Percentiles rank a stretch among this genome's conserved stretches.
phyloP scores from a whole-genome alignment of 1,140 invertebrate genomes.

The Neodiprion fabricii region DNA sequence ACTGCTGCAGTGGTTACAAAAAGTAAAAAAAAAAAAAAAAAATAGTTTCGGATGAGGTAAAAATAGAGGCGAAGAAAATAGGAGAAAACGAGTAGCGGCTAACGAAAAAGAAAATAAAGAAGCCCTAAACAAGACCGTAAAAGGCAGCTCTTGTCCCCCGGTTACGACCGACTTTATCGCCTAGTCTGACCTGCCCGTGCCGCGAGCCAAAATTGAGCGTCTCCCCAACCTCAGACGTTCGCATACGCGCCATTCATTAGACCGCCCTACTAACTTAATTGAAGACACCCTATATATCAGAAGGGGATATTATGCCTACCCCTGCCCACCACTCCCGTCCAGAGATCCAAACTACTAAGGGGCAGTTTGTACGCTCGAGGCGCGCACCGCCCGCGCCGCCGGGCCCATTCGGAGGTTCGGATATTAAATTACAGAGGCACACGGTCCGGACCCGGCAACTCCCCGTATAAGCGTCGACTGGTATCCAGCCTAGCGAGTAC shows the following conservation, averaged over 20 bases:
- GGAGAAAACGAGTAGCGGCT: not conserved
- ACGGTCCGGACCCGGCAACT: no score
- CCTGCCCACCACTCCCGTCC: not conserved
- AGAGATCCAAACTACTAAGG: not conserved
- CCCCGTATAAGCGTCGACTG: no score
- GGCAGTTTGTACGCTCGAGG: not conserved
- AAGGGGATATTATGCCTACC: not conserved
- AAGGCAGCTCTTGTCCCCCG: slow-evolving; percentile 1
- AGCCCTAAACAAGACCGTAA: slow-evolving; percentile 5
- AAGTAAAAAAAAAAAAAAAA: no score
- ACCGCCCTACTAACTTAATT: not conserved
- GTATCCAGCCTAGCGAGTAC: no score
- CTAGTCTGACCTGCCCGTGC: not conserved
- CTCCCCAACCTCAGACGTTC: not conserved
- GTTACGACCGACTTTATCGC: slow-evolving; percentile 3
- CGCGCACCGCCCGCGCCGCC: not conserved
- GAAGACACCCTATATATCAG: slow-evolving; percentile 2
- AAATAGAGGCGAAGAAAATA: not conserved
- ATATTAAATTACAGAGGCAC: not conserved
- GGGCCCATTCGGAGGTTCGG: slow-evolving; percentile 6
- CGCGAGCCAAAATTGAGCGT: not conserved
- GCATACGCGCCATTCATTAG: slow-evolving; percentile 3
- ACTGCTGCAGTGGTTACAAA: no score
- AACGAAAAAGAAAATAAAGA: not conserved
- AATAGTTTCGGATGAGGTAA: not conserved